Evolutionary conservation across 2,888 invertebrate species (phyloP), one percentile per base, ranked within the genome.

Genomic region (Dasysyrphus tricinctus): DNA sequence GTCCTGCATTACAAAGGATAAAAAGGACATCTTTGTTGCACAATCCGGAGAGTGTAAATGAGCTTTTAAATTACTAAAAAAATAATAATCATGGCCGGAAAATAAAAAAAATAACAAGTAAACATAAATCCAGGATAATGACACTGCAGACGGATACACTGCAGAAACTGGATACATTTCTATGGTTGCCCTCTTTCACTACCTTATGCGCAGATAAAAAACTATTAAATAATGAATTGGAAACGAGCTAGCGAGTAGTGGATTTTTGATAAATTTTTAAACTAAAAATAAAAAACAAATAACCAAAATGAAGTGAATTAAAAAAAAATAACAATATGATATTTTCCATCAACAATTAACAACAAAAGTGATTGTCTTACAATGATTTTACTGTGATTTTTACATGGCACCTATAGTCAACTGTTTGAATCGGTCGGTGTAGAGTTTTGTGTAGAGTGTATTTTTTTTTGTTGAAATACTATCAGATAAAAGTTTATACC

Each of bases 51-150:
- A 79, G 79, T 88, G 86, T 84, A 88, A 85, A 88, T 88, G 89
- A 89, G 88, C 88, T 87, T 83, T 87, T 73, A 75, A 83, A 83
- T 83, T 87, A 87, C 78, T 63, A 57, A 83, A 83, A 65, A 75
- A 82, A 87, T 87, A 76, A 83, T 83, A 80, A 87, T 72, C 65
- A 83, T 59, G 76, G 65, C 59, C 75, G 70, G 39, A 74, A 39
- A 39, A 39, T 51, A 29, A 72, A 34, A 19, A 70, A 44, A n/a
- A 90, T 88, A 76, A 83, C 78, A 92, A 92, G 93, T 93, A 75
- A 78, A 80, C 67, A 88, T 89, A 90, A 90, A 90, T 82, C 81
- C 78, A 72, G 82, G 59, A 86, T 86, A 86, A 86, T 86, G 82
- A 79, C 65, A 65, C 78, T 63, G 70, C 80, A 85, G 69, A 61